A percentile compares a stretch with the other conserved stretches of the same genome.
Conservation (phyloP, 1,140 invertebrate species). For the Leptinotarsa lineolata region DNA sequence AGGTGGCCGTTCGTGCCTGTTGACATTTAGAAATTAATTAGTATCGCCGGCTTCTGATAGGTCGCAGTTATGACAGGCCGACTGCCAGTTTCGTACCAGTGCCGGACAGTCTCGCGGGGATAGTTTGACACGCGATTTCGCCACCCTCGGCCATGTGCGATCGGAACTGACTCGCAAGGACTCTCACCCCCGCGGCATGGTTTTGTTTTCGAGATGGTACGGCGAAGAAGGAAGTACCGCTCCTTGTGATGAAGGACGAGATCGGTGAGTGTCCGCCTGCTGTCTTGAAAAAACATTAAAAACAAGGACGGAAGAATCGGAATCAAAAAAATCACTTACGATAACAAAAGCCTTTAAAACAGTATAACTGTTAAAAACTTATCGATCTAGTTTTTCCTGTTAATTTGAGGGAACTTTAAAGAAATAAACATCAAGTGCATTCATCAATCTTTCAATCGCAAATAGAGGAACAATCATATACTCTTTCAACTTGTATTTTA, state of each 20-base stretch:
- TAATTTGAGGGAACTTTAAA: no score
- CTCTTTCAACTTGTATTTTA: no score
- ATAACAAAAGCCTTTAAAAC: no score
- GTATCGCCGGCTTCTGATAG: slow-evolving; percentile 31
- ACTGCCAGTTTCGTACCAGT: slow-evolving; percentile 23
- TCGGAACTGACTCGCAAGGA: slow-evolving; percentile 9
- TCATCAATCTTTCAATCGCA: no score
- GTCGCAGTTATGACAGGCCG: slow-evolving; percentile 36
- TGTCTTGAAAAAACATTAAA: no score
- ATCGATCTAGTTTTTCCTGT: no score
- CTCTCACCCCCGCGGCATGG: neutral
- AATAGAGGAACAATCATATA: no score
- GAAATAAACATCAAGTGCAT: no score
- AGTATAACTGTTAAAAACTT: no score
- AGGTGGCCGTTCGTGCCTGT: slow-evolving; percentile 29
- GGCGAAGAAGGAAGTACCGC: slow-evolving; percentile 31
- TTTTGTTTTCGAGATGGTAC: slow-evolving; percentile 27
- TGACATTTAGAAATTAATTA: slow-evolving; percentile 45
- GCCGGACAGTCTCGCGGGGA: slow-evolving; percentile 40
- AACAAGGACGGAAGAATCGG: no score
- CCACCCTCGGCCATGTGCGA: slow-evolving; percentile 26
- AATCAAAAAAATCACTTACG: no score
- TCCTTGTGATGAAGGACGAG: slow-evolving; percentile 13
- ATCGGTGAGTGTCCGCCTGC: slow-evolving; percentile 7
- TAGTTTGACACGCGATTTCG: slow-evolving; percentile 30